A percentile compares a stretch with the other conserved stretches of the same genome.
These are phyloP conservation scores for Napeogenes sylphis DNA, from an alignment of 2,888 invertebrate genomes.

Conservation along the genomic window DNA sequence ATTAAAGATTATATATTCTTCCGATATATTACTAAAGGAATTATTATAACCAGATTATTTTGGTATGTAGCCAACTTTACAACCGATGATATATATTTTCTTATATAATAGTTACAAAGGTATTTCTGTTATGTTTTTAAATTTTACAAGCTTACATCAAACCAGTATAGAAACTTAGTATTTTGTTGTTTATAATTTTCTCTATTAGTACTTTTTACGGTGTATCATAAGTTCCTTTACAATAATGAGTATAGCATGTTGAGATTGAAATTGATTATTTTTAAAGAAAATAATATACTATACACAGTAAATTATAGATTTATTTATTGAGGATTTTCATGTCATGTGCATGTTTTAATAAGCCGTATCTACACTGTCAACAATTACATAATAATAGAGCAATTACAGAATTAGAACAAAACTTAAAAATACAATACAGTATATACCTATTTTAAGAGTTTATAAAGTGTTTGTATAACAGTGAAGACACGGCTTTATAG, in stretches of 20 bases:
- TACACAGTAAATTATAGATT: neutral
- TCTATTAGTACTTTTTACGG: no score
- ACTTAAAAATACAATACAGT: no score
- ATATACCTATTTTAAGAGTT: no score
- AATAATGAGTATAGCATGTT: neutral
- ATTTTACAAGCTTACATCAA: neutral
- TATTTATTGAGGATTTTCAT: neutral
- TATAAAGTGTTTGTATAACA: no score
- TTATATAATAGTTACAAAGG: slow-evolving; percentile 47
- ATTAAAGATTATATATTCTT: slow-evolving; percentile 37
- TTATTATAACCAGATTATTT: slow-evolving; percentile 65
- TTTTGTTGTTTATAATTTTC: neutral
- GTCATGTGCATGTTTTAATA: no score
- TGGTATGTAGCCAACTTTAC: slow-evolving; percentile 35
- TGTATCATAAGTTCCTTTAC: slow-evolving; percentile 2
- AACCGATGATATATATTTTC: slow-evolving; percentile 54
- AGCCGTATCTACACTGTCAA: no score
- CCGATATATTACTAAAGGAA: slow-evolving; percentile 39
- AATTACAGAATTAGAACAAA: no score
- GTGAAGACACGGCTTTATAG: no score
- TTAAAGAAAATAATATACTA: neutral
- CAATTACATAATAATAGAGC: no score
- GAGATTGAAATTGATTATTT: neutral
- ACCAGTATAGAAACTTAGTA: slow-evolving; percentile 1
- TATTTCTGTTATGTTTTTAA: slow-evolving; percentile 14